These are phyloP conservation scores for Acrobasis suavella DNA, from an alignment of 2,888 invertebrate genomes.

Conservation along the genomic window DNA sequence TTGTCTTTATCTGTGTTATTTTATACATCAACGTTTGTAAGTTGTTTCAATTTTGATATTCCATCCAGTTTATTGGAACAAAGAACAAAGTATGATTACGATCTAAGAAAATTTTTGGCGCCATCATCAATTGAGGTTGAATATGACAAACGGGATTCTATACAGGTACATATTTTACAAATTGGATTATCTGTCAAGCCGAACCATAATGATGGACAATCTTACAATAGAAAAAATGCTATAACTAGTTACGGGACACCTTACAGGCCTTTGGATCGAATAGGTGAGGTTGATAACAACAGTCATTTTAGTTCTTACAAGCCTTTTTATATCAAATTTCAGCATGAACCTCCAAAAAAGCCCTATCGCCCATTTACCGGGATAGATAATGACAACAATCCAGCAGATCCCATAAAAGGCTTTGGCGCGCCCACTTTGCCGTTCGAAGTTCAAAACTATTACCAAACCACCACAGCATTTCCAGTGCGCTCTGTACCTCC, in stretches of 20 bases:
- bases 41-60: not conserved
- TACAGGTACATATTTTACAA: not conserved
- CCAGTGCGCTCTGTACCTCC: not conserved
- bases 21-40: not conserved
- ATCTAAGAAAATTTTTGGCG: not conserved
- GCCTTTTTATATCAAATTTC: not conserved
- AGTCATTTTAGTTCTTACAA: not conserved
- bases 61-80: not conserved
- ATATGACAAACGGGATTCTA: not conserved
- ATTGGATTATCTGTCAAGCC: not conserved
- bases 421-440: not conserved
- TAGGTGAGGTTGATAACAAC: not conserved
- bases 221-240: not conserved
- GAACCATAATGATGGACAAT: not conserved
- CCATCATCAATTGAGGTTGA: not conserved
- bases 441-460: not conserved
- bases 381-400: not conserved
- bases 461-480: not conserved
- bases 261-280: not conserved
- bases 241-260: not conserved
- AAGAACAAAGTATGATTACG: slow-evolving; percentile 4
- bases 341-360: not conserved
- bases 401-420: not conserved
- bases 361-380: not conserved
- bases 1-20: slow-evolving; percentile 9